phyloP scores from a whole-genome alignment of 2,113 vertebrate species.

The Melanocharis versteri region DNA sequence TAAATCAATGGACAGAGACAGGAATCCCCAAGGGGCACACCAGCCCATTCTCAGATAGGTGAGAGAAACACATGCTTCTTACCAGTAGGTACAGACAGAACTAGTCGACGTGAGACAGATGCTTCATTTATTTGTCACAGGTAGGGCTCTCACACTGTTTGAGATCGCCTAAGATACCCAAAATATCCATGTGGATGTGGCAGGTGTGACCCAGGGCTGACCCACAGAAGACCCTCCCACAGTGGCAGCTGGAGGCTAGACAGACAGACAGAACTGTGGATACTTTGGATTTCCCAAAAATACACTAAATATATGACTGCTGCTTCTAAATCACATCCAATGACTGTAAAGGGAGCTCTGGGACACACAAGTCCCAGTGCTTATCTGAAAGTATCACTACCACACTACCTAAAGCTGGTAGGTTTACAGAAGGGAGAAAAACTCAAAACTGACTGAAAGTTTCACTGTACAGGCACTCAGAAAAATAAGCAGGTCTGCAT shows the following conservation, averaged over 20 bases:
- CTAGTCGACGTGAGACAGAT: not conserved
- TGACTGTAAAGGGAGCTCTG: not conserved
- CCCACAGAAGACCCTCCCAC: not conserved
- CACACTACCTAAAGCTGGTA: not conserved
- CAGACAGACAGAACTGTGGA: not conserved
- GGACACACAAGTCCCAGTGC: not conserved
- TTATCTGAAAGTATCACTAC: not conserved
- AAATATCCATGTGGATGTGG: not conserved
- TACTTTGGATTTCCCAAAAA: not conserved
- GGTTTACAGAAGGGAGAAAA: not conserved
- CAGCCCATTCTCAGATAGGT: not conserved
- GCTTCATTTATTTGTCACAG: not conserved
- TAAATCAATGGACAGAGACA: not conserved
- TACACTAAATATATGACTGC: not conserved
- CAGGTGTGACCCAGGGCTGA: not conserved
- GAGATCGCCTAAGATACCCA: not conserved
- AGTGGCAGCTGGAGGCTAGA: not conserved
- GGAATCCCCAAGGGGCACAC: not conserved
- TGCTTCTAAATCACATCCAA: not conserved
- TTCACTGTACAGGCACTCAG: not conserved
- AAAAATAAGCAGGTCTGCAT: not conserved
- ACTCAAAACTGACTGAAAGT: not conserved
- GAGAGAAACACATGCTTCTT: not conserved
- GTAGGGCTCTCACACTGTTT: not conserved
- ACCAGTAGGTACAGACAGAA: not conserved